phyloP scores from a whole-genome alignment of 2,888 invertebrate species.

The Pseudococcus longispinus region DNA sequence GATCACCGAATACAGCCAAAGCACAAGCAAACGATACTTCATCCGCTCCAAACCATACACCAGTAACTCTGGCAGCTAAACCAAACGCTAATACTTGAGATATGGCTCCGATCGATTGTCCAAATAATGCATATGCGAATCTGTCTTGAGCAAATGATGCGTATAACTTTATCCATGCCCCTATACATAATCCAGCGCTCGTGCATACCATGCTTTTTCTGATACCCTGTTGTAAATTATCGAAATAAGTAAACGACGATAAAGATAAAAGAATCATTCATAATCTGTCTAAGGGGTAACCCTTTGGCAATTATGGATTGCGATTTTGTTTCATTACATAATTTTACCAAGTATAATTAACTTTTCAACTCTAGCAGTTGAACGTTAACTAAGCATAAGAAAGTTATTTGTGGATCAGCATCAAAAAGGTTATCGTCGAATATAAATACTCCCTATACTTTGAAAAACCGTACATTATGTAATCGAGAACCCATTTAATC shows the following conservation, averaged over 20 bases:
- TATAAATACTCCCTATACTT: not conserved
- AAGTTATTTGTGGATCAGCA: not conserved
- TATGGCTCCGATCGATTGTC: conserved; percentile 84
- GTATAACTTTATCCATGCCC: conserved; percentile 91
- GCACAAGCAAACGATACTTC: conserved; percentile 97
- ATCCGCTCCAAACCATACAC: conserved; percentile 96
- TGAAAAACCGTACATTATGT: not conserved
- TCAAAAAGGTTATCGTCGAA: not conserved
- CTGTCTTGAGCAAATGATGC: conserved; percentile 82
- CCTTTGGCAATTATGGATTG: not conserved
- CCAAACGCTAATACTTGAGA: conserved; percentile 94
- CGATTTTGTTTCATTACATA: not conserved
- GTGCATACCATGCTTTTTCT: conserved; percentile 82
- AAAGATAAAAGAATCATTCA: not conserved
- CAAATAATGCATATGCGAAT: conserved; percentile 87
- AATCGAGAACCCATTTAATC: not conserved
- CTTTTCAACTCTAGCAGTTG: not conserved
- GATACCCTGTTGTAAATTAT: conserved; percentile 72
- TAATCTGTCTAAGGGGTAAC: not conserved
- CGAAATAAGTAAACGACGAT: not conserved
- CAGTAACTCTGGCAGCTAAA: conserved; percentile 90
- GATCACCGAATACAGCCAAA: conserved; percentile 97
- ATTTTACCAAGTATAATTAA: not conserved
- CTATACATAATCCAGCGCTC: conserved; percentile 82
- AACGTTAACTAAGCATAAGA: not conserved